Conservation (phyloP, 2,888 invertebrate species). For the Cheilosia pagana region DNA sequence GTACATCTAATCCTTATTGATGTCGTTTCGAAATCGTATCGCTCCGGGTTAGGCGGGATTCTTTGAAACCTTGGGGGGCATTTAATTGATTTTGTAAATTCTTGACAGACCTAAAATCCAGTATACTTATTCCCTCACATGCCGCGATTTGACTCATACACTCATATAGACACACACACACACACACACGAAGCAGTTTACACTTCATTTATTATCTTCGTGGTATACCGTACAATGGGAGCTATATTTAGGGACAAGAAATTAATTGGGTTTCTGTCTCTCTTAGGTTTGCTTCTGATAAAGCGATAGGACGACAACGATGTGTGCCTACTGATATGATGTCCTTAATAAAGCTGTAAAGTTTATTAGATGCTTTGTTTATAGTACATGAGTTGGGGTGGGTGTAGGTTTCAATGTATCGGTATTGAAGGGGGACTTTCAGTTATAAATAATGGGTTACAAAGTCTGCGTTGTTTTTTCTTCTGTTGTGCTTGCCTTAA, state of each 20-base stretch:
- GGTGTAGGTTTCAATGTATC: constrained; percentile 12
- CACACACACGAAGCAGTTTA: constrained; percentile 3
- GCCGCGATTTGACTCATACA: not conserved
- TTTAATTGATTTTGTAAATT: constrained; percentile 35
- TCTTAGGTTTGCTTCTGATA: constrained; percentile 12
- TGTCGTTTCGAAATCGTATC: not conserved
- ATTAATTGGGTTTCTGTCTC: constrained; percentile 65
- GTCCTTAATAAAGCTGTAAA: constrained; percentile 72
- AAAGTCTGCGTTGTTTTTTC: not conserved
- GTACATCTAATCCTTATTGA: no score
- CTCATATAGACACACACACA: not conserved
- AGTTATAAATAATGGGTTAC: constrained; percentile 55
- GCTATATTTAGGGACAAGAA: constrained; percentile 67
- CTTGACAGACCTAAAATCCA: constrained; percentile 17
- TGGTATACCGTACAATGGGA: constrained; percentile 33
- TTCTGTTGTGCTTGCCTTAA: not conserved
- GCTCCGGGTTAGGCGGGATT: not conserved
- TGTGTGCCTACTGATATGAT: constrained; percentile 67
- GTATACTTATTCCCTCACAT: not conserved
- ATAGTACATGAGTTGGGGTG: constrained; percentile 41
- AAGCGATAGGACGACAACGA: constrained; percentile 29
- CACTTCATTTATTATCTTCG: constrained; percentile 53
- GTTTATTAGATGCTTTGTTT: constrained; percentile 72
- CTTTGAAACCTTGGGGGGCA: not conserved
- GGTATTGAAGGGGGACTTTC: not conserved